Base-by-base conservation (phyloP, 1,140 invertebrate genomes). In the Plodia interpunctella region DNA sequence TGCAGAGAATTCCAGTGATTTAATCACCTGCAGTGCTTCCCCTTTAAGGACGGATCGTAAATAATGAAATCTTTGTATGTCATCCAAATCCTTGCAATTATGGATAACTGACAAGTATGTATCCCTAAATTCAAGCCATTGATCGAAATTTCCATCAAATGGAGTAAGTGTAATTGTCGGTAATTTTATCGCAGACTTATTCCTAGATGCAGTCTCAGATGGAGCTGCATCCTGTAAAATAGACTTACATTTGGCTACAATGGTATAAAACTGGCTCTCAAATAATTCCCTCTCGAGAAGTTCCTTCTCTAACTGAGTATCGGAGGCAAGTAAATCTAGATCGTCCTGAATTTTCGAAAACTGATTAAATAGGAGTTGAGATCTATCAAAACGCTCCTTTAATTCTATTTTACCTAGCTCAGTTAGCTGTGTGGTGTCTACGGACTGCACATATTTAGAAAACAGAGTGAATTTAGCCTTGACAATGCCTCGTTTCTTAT, bases 241-340 rank as follows among this genome's bases (percentile, higher is more conserved):
- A 30, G 51, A 60, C 28, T 60, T 60, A 49, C 50, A 53, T 55
- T 60, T 60, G 51, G 58, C 20, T 28, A 60, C 52, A 54, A 44
- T 35, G 8, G 58, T 51, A 54, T 54, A 59, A 49, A 35, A 59
- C 32, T 59, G 58, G 32, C 35, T 44, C 38, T 59, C 58, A 25
- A 59, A 59, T n/a, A 50, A 35, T 59, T 59, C 51, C 18, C 58
- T 54, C 51, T 59, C 58, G 6, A 44, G 3, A 53, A 38, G 19
- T 52, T 52, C 50, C n/a, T 19, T 55, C 15, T 49, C 38, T 49
- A 49, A n/a, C 38, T 49, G 11, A 49, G 4, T 13, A n/a, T 49
- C 38, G 11, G 38, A 49, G 4, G 15, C 15, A 5, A 49, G 11
- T n/a, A 58, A 58, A 21, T 58, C 57, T 28, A 58, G 28, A 13